A percentile compares a stretch with the other conserved stretches of the same genome.
phyloP scores from a whole-genome alignment of 2,113 vertebrate genomes.

The Polypterus senegalus region DNA sequence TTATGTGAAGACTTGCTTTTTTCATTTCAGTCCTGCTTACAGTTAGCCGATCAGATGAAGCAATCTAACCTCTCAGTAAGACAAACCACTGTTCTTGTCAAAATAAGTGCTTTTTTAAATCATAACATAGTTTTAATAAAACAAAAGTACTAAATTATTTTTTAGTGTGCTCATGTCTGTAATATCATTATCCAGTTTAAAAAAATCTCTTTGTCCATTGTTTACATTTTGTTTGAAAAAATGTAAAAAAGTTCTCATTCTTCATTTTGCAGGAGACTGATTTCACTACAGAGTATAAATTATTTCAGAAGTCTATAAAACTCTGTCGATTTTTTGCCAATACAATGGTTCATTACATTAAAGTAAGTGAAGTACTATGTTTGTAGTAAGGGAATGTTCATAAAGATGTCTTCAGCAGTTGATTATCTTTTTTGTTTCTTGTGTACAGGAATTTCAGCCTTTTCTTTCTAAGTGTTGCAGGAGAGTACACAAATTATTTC shows the following conservation, averaged over 20 bases:
- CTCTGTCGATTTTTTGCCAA: constrained; percentile 89
- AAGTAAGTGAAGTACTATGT: constrained; percentile 48
- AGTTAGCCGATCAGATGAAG: constrained; percentile 69
- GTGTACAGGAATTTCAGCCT: constrained; percentile 68
- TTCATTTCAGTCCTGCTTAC: constrained; percentile 64
- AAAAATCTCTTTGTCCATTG: not conserved
- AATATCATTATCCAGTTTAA: not conserved
- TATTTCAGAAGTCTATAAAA: constrained; percentile 85
- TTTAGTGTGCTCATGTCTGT: not conserved
- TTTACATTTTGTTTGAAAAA: too few relatives aligned
- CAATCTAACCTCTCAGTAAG: constrained; percentile 18
- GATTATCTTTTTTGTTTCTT: too few relatives aligned
- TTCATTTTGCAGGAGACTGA: constrained; percentile 48
- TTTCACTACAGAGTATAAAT: constrained; percentile 55
- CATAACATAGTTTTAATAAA: not conserved
- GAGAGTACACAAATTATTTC: constrained; percentile 66
- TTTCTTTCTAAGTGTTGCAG: constrained; percentile 61
- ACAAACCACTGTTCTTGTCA: too few relatives aligned
- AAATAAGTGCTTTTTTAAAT: too few relatives aligned
- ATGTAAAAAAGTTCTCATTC: too few relatives aligned
- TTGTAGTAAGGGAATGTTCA: too few relatives aligned
- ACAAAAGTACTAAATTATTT: not conserved
- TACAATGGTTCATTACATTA: constrained; percentile 84
- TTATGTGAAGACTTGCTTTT: constrained; percentile 68
- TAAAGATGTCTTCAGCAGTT: too few relatives aligned